A percentile compares a stretch with the other conserved stretches of the same genome.
Evolutionary conservation across 2,797 vertebrate species (phyloP).

Genomic region (Paedocypris micromegethes): DNA sequence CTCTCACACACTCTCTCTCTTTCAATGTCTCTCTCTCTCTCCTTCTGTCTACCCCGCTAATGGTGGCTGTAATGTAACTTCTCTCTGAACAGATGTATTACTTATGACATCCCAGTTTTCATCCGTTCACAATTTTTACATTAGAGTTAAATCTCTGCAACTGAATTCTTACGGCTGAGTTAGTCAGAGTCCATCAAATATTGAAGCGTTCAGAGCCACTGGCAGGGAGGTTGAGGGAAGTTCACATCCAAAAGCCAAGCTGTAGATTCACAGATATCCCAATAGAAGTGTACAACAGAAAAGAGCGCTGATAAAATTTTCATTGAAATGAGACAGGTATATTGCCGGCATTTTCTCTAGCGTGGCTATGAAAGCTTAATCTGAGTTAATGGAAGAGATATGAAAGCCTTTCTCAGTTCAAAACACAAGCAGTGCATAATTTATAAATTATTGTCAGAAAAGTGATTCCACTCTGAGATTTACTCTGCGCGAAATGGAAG

Average conservation of each 20-base stretch:
- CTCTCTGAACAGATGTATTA: slow-evolving; percentile 91
- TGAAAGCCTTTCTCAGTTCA: slow-evolving; percentile 99
- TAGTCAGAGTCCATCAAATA: slow-evolving; percentile 98
- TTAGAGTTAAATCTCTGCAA: slow-evolving; percentile 99
- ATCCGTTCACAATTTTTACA: slow-evolving; percentile 99
- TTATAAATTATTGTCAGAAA: slow-evolving; percentile 99
- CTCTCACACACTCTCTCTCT: slow-evolving; percentile 38
- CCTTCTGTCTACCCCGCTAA: slow-evolving; percentile 57
- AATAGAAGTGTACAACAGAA: slow-evolving; percentile 98
- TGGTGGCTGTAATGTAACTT: slow-evolving; percentile 73
- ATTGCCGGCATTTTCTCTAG: slow-evolving; percentile 99
- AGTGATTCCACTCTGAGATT: slow-evolving; percentile 97
- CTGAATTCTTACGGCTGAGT: slow-evolving; percentile 99
- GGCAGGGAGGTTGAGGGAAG: slow-evolving; percentile 99
- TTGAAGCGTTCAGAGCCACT: slow-evolving; percentile 96
- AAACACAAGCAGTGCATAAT: slow-evolving; percentile 96
- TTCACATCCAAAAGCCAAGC: slow-evolving; percentile 98
- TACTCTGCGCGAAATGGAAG: slow-evolving; percentile 82
- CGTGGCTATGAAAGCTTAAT: slow-evolving; percentile 99
- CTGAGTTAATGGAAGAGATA: slow-evolving; percentile 99
- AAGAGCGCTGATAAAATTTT: slow-evolving; percentile 97
- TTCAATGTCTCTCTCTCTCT: slow-evolving; percentile 16
- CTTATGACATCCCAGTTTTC: slow-evolving; percentile 99
- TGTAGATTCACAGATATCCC: slow-evolving; percentile 98
- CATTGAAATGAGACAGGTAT: slow-evolving; percentile 99